Evolutionary conservation across 2,797 vertebrate species (phyloP).

Genomic region (Pseudomugil tenellus): DNA sequence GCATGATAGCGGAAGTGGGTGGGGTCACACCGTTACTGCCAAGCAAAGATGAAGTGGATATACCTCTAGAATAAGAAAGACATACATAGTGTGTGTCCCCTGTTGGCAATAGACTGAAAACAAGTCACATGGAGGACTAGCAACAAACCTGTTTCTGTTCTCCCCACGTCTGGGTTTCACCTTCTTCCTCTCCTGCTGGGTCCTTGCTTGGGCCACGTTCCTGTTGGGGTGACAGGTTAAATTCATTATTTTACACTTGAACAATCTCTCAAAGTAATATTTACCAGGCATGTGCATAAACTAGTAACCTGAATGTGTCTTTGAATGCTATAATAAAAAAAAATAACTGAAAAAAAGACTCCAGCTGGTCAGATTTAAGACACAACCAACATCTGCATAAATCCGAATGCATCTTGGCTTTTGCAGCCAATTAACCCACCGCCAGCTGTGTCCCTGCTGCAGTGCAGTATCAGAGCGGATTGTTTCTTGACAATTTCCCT

Average conservation of each 20-base stretch:
- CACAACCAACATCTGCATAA: background rate
- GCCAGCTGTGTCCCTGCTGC: slow-evolving; percentile 93
- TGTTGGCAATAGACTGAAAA: background rate
- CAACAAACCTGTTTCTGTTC: slow-evolving; percentile 85
- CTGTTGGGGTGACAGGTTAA: slow-evolving; percentile 79
- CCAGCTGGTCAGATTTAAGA: background rate
- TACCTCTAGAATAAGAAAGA: slow-evolving; percentile 60
- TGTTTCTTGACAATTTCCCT: slow-evolving; percentile 85
- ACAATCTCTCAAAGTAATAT: too few relatives aligned
- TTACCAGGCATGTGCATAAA: too few relatives aligned
- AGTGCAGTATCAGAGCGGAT: slow-evolving; percentile 84
- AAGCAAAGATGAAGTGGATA: slow-evolving; percentile 81
- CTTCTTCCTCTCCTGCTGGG: slow-evolving; percentile 91
- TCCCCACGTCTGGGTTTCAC: slow-evolving; percentile 85
- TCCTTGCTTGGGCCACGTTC: slow-evolving; percentile 84
- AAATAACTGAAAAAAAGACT: background rate
- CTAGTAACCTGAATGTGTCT: background rate
- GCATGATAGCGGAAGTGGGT: slow-evolving; percentile 79
- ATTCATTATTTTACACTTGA: slow-evolving; percentile 1
- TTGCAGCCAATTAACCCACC: slow-evolving; percentile 76
- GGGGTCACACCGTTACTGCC: slow-evolving; percentile 83
- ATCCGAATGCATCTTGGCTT: background rate
- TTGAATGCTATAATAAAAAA: background rate
- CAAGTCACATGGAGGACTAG: background rate
- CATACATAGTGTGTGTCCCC: background rate